Percentiles rank a stretch among this genome's conserved stretches.
phyloP scores from a whole-genome alignment of 2,888 invertebrate genomes.

The Lysandra coridon region DNA sequence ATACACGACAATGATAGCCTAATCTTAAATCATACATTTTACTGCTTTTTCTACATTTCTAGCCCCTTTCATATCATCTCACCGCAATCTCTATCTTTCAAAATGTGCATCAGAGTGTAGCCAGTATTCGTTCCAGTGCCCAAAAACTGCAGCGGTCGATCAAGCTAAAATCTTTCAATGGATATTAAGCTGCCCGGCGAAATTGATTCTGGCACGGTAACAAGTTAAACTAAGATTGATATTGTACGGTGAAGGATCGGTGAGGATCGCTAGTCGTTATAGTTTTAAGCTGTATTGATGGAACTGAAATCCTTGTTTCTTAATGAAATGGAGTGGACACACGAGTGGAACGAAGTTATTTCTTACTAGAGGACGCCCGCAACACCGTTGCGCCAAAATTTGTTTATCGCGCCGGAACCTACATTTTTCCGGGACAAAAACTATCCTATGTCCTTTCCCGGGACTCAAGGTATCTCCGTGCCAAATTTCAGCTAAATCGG shows the following conservation, averaged over 20 bases:
- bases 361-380: too few species aligned
- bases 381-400: too few species aligned
- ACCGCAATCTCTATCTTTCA: conserved; percentile 1
- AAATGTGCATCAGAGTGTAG: conserved; percentile 1
- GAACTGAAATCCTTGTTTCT: background rate
- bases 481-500: too few species aligned
- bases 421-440: too few species aligned
- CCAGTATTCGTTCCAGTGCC: background rate
- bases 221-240: conserved; percentile 16
- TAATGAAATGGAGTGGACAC: background rate
- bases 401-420: too few species aligned
- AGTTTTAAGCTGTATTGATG: background rate
- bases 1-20: too few species aligned
- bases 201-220: conserved; percentile 1
- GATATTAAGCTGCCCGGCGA: conserved; percentile 6
- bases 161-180: conserved; percentile 10
- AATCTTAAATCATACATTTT: too few species aligned
- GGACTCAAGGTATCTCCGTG: too few species aligned
- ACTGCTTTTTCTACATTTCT: too few species aligned
- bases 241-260: background rate
- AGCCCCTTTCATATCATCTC: background rate
- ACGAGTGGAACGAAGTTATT: too few species aligned
- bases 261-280: background rate
- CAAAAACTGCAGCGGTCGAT: conserved; percentile 3
- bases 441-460: too few species aligned